Percentiles rank a stretch among this genome's conserved stretches.
Evolutionary conservation across 2,888 invertebrate genomes (phyloP).

Genomic region (Rhyacophila evoluta): DNA sequence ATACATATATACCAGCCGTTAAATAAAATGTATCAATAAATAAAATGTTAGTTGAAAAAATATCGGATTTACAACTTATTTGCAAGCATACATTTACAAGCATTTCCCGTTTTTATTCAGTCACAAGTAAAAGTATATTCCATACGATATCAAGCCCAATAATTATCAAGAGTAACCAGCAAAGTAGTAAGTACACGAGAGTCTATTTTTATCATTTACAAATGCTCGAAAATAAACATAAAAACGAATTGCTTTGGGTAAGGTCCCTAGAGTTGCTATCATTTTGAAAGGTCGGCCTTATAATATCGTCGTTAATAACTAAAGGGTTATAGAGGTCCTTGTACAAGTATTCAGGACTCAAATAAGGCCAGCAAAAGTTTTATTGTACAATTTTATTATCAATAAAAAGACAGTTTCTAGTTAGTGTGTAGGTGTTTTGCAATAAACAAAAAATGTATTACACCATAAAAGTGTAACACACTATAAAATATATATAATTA

Average conservation of each 20-base stretch:
- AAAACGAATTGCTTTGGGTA: conserved; percentile 19
- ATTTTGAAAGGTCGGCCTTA: conserved; percentile 24
- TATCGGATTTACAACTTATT: too few species aligned
- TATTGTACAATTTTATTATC: conserved; percentile 17
- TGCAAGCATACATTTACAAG: too few species aligned
- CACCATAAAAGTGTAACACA: not conserved
- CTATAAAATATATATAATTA: too few species aligned
- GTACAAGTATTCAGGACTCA: conserved; percentile 18
- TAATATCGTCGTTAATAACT: conserved; percentile 24
- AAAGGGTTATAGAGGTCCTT: conserved; percentile 22
- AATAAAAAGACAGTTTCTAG: conserved; percentile 22
- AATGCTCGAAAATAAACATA: conserved; percentile 19
- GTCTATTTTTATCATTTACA: conserved; percentile 14
- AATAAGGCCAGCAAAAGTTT: conserved; percentile 2
- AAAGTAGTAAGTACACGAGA: not conserved
- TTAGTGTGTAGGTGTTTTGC: not conserved
- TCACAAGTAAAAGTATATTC: too few species aligned
- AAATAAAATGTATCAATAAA: too few species aligned
- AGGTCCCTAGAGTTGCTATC: conserved; percentile 19
- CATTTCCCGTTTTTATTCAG: too few species aligned
- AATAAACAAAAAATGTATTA: not conserved
- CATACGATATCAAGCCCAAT: too few species aligned
- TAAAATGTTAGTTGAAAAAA: too few species aligned
- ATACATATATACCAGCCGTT: too few species aligned
- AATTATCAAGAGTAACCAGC: not conserved